Percentiles rank a stretch among this genome's conserved stretches.
phyloP scores from a whole-genome alignment of 2,797 vertebrate genomes.

The Tokudaia muenninki region DNA sequence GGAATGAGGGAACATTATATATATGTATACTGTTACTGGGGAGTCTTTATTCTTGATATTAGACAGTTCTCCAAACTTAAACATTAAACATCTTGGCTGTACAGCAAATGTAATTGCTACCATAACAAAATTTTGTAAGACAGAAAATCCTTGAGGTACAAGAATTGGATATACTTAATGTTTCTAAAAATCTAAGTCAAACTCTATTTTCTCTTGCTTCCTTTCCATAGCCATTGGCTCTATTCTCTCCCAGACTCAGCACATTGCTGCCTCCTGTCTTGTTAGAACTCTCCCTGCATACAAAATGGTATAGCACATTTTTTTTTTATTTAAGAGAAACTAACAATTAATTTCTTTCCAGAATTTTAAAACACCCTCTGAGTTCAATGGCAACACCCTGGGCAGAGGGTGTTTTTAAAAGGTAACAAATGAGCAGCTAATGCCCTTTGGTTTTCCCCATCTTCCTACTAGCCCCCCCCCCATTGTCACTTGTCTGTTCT shows the following conservation, averaged over 20 bases:
- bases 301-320: conserved; percentile 1
- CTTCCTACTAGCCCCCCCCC: background rate
- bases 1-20: conserved; percentile 72
- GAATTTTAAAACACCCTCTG: conserved; percentile 60
- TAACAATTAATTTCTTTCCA: conserved; percentile 56
- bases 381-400: conserved; percentile 36
- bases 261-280: background rate
- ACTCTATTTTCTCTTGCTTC: conserved; percentile 18
- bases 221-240: conserved; percentile 9
- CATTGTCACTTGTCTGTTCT: background rate
- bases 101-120: conserved; percentile 62
- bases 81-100: conserved; percentile 61
- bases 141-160: conserved; percentile 45
- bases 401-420: background rate
- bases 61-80: conserved; percentile 50
- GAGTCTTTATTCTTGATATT: conserved; percentile 59
- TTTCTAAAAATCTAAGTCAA: background rate
- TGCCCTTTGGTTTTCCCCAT: background rate
- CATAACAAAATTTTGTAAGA: conserved; percentile 65
- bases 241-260: background rate
- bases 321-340: conserved; percentile 41
- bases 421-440: background rate
- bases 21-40: conserved; percentile 29
- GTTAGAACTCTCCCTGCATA: conserved; percentile 32
- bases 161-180: conserved; percentile 8